These are phyloP conservation scores for Australoheros scitulus DNA, from an alignment of 2,113 vertebrate species.

Conservation along the genomic window DNA sequence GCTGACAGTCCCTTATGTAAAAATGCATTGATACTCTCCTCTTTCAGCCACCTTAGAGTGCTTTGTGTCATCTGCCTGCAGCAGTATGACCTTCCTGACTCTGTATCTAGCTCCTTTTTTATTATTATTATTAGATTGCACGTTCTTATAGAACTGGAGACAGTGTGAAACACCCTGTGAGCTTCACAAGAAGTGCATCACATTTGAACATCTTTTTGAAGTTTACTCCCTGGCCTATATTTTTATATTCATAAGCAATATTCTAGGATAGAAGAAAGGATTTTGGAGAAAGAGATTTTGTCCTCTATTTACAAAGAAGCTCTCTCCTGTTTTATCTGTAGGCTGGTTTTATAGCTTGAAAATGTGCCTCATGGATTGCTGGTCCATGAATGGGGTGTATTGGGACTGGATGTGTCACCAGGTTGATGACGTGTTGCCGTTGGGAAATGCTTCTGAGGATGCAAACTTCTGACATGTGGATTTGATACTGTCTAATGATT, in stretches of 20 bases:
- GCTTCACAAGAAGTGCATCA: conserved; percentile 16
- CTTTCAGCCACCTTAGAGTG: conserved; percentile 21
- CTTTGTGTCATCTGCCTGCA: conserved; percentile 40
- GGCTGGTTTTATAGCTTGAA: conserved; percentile 37
- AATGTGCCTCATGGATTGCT: conserved; percentile 53
- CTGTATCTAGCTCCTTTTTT: neutral
- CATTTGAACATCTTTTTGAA: conserved; percentile 31
- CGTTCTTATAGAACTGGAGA: conserved; percentile 35
- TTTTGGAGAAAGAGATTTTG: neutral
- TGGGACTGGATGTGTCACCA: conserved; percentile 61
- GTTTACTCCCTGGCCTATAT: neutral
- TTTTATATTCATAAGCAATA: conserved; percentile 4
- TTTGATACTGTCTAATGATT: conserved; percentile 61
- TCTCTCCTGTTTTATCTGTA: conserved; percentile 24
- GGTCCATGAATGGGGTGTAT: conserved; percentile 41
- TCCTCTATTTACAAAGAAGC: conserved; percentile 39
- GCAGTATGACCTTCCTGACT: conserved; percentile 39
- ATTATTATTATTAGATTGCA: conserved; percentile 31
- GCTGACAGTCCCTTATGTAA: neutral
- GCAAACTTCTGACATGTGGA: conserved; percentile 62
- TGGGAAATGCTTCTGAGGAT: conserved; percentile 59
- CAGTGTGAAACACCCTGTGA: neutral
- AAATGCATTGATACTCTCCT: conserved; percentile 18
- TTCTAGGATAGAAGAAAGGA: neutral
- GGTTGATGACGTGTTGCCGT: conserved; percentile 64